A percentile compares a stretch with the other conserved stretches of the same genome.
Evolutionary conservation across 1,140 invertebrate species (phyloP).

Genomic region (Drosophila tristis): DNA sequence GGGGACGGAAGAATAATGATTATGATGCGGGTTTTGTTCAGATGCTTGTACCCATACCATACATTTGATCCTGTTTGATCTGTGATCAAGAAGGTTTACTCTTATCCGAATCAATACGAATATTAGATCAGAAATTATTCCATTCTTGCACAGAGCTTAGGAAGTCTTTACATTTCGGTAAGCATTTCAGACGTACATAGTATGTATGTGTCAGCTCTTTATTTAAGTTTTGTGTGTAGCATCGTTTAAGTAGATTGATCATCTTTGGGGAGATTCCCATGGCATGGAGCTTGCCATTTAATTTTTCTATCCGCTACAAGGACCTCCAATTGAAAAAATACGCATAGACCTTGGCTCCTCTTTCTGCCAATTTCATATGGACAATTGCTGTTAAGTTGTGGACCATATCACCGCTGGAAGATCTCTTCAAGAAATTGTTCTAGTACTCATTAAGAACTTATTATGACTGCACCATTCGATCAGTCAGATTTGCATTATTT

Average conservation of each 20-base stretch:
- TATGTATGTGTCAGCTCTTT: not conserved
- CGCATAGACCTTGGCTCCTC: constrained; percentile 8
- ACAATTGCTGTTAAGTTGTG: constrained; percentile 7
- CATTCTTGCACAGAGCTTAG: not conserved
- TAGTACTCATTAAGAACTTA: too few relatives aligned
- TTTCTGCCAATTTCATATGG: not conserved
- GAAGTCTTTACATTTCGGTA: constrained; percentile 1
- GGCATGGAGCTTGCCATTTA: constrained; percentile 1
- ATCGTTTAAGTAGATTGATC: not conserved
- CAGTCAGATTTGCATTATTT: constrained; percentile 1
- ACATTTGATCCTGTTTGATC: too few relatives aligned
- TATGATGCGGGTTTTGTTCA: too few relatives aligned
- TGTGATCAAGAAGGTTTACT: too few relatives aligned
- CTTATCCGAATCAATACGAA: too few relatives aligned
- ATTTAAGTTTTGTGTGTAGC: not conserved
- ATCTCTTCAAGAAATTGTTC: not conserved
- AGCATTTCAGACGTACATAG: not conserved
- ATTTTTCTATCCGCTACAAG: too few relatives aligned
- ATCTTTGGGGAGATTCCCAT: constrained; percentile 18
- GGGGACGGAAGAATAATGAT: too few relatives aligned
- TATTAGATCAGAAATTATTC: not conserved
- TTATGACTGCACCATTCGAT: not conserved
- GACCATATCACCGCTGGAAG: not conserved
- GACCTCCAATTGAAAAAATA: too few relatives aligned
- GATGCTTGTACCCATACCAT: too few relatives aligned